Conservation (phyloP, 2,797 vertebrate genomes). For the Alcedo atthis region DNA sequence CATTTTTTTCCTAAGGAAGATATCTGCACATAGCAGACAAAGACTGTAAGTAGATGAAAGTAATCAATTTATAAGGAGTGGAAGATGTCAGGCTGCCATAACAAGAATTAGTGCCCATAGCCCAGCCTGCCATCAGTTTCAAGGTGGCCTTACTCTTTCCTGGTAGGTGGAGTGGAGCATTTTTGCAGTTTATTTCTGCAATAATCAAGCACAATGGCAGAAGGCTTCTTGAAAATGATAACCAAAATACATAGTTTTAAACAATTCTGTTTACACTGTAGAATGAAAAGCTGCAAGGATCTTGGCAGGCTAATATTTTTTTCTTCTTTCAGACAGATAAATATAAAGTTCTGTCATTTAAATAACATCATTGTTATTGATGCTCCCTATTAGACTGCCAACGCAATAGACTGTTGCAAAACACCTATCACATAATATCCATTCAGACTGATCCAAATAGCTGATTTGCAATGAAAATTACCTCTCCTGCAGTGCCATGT, state of each 20-base stretch:
- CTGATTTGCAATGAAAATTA: conserved; percentile 29
- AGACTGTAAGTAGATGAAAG: background rate
- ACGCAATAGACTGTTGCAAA: background rate
- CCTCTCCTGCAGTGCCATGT: background rate
- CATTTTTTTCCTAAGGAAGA: background rate
- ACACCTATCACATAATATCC: background rate
- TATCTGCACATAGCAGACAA: background rate
- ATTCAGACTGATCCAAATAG: background rate
- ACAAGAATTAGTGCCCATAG: background rate
- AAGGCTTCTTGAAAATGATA: background rate
- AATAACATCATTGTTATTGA: background rate
- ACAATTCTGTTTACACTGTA: background rate
- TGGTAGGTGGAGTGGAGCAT: background rate
- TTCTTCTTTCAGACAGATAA: background rate
- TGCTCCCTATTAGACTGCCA: background rate
- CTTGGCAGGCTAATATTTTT: background rate
- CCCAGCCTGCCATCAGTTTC: background rate
- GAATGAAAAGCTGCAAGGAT: background rate
- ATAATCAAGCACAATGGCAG: background rate
- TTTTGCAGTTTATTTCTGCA: background rate
- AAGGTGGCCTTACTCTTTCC: background rate
- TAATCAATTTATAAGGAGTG: rapidly evolving
- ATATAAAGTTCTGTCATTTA: background rate
- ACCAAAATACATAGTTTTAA: background rate
- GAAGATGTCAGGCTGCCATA: background rate